Conservation (phyloP, 2,888 invertebrate species). For the Halictus quadricinctus region DNA sequence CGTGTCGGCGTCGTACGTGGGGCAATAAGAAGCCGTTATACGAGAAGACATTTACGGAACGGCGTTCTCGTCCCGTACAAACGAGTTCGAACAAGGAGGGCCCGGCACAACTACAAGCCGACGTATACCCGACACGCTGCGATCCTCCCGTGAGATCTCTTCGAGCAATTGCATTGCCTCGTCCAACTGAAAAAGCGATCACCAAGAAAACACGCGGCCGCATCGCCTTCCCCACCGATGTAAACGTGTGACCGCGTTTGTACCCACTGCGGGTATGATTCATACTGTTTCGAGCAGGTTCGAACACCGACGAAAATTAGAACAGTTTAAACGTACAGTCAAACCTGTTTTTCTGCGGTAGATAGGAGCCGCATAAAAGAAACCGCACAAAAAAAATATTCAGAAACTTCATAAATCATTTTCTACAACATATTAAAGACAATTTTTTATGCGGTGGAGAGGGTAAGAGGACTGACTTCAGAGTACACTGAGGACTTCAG, state of each 20-base stretch:
- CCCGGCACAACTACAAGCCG: constrained; percentile 31
- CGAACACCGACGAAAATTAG: background rate
- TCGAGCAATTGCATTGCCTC: constrained; percentile 64
- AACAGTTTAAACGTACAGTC: no score
- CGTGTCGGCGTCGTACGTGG: constrained; percentile 59
- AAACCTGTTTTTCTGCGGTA: no score
- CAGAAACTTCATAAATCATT: no score
- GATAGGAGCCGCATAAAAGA: no score
- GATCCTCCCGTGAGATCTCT: constrained; percentile 61
- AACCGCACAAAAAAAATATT: no score
- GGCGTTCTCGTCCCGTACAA: constrained; percentile 48
- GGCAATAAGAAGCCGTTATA: constrained; percentile 69
- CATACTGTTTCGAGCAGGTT: background rate
- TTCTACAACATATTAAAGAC: no score
- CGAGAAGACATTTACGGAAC: constrained; percentile 68
- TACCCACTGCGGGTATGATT: background rate
- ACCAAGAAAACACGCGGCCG: background rate
- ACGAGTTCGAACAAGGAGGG: constrained; percentile 52
- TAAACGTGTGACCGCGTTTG: background rate
- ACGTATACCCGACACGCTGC: constrained; percentile 49
- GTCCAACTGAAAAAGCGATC: constrained; percentile 54
- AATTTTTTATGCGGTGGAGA: no score
- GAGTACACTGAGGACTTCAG: no score
- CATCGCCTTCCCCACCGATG: background rate
- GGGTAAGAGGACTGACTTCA: no score